Evolutionary conservation across 2,888 invertebrate species (phyloP).

Genomic region (Eilema griseolum): DNA sequence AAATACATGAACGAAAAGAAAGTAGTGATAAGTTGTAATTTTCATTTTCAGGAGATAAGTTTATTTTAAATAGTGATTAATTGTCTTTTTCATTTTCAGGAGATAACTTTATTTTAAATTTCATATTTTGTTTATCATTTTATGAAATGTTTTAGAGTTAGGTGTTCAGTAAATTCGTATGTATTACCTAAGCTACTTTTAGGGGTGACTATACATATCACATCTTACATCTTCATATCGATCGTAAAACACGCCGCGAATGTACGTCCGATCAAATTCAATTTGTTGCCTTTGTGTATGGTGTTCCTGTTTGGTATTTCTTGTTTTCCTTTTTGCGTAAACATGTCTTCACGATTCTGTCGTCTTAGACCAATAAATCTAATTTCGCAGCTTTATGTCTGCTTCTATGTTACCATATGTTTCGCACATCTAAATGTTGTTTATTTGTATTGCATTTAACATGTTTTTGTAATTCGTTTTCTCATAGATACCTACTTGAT

Average conservation of each 20-base stretch:
- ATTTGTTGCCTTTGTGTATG: slow-evolving; percentile 25
- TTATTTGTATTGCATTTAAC: not conserved
- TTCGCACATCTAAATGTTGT: not conserved
- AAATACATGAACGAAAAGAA: not conserved
- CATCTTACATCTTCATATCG: slow-evolving; percentile 20
- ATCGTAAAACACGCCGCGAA: slow-evolving; percentile 18
- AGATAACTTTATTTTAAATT: no score
- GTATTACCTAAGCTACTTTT: no score
- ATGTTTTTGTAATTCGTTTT: no score
- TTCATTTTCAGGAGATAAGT: no score
- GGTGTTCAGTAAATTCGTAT: no score
- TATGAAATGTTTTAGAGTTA: not conserved
- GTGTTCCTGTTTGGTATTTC: slow-evolving; percentile 27
- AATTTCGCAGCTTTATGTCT: slow-evolving; percentile 53
- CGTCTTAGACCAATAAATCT: slow-evolving; percentile 50
- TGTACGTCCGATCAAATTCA: slow-evolving; percentile 24
- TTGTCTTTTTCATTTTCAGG: no score
- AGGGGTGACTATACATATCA: not conserved
- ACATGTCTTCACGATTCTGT: slow-evolving; percentile 36
- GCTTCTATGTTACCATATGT: slow-evolving; percentile 40
- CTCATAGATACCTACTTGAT: no score
- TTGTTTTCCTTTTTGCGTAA: slow-evolving; percentile 42
- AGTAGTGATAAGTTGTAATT: no score
- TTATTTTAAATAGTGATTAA: no score
- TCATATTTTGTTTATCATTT: not conserved